These are phyloP conservation scores for Aspidapion aeneum DNA, from an alignment of 2,888 invertebrate genomes.

Conservation along the genomic window DNA sequence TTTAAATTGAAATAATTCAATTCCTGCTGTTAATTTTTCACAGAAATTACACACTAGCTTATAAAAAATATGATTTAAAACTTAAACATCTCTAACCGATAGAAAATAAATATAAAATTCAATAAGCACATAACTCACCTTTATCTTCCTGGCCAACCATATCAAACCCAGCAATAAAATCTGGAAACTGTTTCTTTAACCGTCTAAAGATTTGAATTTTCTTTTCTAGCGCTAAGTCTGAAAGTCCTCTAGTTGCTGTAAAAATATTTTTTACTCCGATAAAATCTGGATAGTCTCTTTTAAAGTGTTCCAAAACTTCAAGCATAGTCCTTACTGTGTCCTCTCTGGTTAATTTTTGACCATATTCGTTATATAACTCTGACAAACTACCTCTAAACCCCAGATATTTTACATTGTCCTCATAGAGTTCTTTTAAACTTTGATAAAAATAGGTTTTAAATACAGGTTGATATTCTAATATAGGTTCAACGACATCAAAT, in stretches of 20 bases:
- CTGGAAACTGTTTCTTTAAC: background rate
- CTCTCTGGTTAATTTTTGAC: background rate
- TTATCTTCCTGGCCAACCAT: background rate
- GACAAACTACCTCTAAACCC: conserved; percentile 56
- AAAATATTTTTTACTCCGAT: conserved; percentile 37
- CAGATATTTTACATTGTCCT: conserved; percentile 59
- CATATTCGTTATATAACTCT: conserved; percentile 43
- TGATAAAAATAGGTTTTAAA: conserved; percentile 55
- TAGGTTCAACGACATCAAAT: background rate
- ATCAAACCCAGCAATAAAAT: conserved; percentile 71
- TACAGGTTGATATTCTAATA: conserved; percentile 45
- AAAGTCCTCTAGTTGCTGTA: conserved; percentile 51
- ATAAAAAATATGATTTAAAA: no score
- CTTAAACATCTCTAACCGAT: no score
- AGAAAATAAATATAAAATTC: no score
- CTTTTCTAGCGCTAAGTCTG: conserved; percentile 41
- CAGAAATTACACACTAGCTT: no score
- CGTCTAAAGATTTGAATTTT: background rate
- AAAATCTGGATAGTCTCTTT: background rate
- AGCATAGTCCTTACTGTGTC: background rate
- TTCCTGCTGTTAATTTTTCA: no score
- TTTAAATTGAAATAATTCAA: no score
- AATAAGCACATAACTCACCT: no score
- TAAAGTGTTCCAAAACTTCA: background rate
- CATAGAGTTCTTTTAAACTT: conserved; percentile 54